These are phyloP conservation scores for Armadillidium nasatum DNA, from an alignment of 1,140 invertebrate species.

Conservation along the genomic window DNA sequence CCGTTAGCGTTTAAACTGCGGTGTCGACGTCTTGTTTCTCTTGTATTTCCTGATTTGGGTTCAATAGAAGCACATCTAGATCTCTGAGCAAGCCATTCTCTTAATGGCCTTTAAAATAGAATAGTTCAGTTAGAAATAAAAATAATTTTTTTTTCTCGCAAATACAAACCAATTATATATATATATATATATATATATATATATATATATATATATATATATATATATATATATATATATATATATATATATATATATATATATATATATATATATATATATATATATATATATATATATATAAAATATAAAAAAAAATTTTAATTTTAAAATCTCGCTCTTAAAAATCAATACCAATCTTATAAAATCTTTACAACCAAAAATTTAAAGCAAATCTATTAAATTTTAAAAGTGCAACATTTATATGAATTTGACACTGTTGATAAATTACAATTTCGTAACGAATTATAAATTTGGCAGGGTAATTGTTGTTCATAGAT, in stretches of 20 bases:
- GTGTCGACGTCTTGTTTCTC: conserved; percentile 28
- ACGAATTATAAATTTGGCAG: no score
- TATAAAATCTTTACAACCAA: no score
- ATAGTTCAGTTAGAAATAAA: neutral
- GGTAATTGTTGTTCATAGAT: no score
- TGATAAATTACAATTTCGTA: no score
- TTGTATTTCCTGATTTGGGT: neutral
- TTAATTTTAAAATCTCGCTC: no score
- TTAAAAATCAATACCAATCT: no score
- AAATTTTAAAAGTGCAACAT: no score
- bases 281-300: conserved; percentile 29
- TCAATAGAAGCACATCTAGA: conserved; percentile 1
- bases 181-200: neutral
- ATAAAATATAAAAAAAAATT: conserved; percentile 8
- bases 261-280: conserved; percentile 36
- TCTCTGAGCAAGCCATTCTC: conserved; percentile 30
- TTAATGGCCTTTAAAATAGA: conserved; percentile 19
- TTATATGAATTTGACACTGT: no score
- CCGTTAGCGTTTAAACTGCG: conserved; percentile 23
- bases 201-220: neutral
- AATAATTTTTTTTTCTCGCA: no score
- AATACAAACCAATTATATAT: no score
- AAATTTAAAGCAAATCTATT: no score
- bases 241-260: neutral
- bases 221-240: neutral